A percentile compares a stretch with the other conserved stretches of the same genome.
Conservation (phyloP, 2,888 invertebrate species). For the Ephialtes manifestator region DNA sequence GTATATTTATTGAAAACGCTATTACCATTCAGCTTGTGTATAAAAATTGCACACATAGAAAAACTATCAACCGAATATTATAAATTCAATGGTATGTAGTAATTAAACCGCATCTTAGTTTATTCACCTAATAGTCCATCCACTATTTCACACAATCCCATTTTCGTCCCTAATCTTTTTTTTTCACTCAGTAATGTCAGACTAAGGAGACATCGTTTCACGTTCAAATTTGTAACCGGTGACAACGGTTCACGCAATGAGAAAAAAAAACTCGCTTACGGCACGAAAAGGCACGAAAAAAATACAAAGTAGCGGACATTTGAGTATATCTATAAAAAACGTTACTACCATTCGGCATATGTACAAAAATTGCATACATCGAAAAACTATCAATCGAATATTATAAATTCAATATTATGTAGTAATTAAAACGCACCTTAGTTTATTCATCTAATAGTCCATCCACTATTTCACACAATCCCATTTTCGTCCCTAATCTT, state of each 20-base stretch:
- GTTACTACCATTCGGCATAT: neutral
- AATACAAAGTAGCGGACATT: neutral
- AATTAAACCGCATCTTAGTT: no score
- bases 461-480: neutral
- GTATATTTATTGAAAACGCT: no score
- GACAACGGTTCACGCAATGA: neutral
- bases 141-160: neutral
- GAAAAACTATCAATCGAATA: no score
- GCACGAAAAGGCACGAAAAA: neutral
- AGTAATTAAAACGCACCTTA: no score
- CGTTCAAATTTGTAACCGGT: neutral
- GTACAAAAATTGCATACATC: no score
- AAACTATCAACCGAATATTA: no score
- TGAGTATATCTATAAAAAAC: neutral
- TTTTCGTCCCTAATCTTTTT: neutral
- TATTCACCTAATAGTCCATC: neutral
- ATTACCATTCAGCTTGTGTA: conserved; percentile 5
- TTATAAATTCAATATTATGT: no score
- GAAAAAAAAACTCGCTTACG: neutral
- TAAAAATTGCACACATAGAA: no score
- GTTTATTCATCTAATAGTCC: neutral
- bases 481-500: neutral
- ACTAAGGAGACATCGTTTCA: neutral
- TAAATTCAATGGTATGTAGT: no score
- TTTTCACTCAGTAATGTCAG: neutral